Percentiles rank a stretch among this genome's conserved stretches.
phyloP scores from a whole-genome alignment of 2,797 vertebrate species.

The Gallinago stenura region DNA sequence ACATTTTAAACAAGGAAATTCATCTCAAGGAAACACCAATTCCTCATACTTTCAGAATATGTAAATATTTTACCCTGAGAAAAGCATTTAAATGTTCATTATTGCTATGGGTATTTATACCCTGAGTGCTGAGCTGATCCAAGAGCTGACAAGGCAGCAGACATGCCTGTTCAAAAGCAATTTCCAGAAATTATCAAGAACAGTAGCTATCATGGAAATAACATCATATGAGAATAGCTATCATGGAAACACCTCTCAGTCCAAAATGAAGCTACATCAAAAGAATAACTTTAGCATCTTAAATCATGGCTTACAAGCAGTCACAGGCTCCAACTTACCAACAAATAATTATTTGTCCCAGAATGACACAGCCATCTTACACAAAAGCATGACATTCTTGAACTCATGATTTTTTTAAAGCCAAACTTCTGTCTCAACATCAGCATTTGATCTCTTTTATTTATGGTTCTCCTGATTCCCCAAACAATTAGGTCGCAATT shows the following conservation, averaged over 20 bases:
- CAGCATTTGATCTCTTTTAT: constrained; percentile 80
- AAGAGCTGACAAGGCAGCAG: not conserved
- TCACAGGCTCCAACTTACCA: not conserved
- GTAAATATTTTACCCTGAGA: not conserved
- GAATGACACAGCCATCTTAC: not conserved
- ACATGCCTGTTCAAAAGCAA: not conserved
- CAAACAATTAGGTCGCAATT: constrained; percentile 64
- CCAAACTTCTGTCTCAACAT: constrained; percentile 20
- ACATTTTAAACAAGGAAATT: not conserved
- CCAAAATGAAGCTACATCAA: not conserved
- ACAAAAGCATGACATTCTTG: not conserved
- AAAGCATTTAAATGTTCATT: not conserved
- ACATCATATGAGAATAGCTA: not conserved
- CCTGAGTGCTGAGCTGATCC: not conserved
- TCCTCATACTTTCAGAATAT: not conserved
- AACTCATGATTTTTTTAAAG: not conserved
- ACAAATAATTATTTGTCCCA: not conserved
- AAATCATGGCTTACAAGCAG: not conserved
- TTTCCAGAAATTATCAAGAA: not conserved
- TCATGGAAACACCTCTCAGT: not conserved
- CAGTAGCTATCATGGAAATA: not conserved
- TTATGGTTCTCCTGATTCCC: constrained; percentile 77
- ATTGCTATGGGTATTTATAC: not conserved
- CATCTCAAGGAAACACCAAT: not conserved
- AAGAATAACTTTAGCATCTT: not conserved